Evolutionary conservation across 1,140 invertebrate genomes (phyloP), one percentile per base, ranked within the genome.

Genomic region (Pomacea maculata): DNA sequence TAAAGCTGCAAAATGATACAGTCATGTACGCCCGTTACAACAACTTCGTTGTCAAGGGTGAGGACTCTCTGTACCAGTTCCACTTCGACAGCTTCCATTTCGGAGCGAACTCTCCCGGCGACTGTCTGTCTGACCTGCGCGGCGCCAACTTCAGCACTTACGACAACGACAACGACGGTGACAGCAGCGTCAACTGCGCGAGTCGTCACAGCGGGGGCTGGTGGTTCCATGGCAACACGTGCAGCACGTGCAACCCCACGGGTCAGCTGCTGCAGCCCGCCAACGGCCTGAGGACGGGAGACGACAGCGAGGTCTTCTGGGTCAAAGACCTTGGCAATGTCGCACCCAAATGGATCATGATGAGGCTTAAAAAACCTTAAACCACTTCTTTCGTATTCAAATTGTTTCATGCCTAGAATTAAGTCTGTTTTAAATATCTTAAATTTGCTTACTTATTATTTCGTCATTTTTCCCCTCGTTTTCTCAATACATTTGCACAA

Each of bases 121-220:
- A 81, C 74, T 65, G 63, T 55, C 21, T 78, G 34, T 54, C 15
- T 0, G 75, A 34, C 55, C 11, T 72, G 25, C 45, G 34, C 15
- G 80, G 75, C 15, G 29, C 55, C 2, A 29, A 52, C 19, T 82
- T 82, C 67, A 79, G 77, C 68, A 75, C 81, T 54, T 70, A 21
- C 64, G 81, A 82, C 72, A 19, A 61, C 63, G 81, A 82, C 78
- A 70, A 75, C 19, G 81, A 82, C 81, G 74, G 79, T n/a, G 57
- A 12, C 19, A 9, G 19, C 25, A 9, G 14, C 52, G 78, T 74
- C 9, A 80, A 77, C 73, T 79, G 78, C 78, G 78, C 77, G 9
- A 57, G 19, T 5, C 25, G 55, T 17, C 73, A 82, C 68, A n/a
- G 68, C 11, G 67, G 78, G 7, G 80, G 80, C 5, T 82, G 55